These are phyloP conservation scores for Xylocampa areola DNA, from an alignment of 2,888 invertebrate genomes.

Conservation along the genomic window DNA sequence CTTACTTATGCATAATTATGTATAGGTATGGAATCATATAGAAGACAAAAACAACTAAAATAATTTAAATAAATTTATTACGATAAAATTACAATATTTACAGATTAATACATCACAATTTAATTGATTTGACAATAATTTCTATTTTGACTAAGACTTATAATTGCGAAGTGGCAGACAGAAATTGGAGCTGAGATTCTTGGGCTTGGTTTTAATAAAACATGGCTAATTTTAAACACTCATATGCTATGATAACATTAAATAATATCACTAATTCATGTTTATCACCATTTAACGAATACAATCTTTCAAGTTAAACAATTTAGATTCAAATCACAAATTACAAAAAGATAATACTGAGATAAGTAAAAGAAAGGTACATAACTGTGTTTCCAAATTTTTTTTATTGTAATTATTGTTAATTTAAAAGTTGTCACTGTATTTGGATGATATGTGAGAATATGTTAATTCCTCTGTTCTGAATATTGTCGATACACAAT, in stretches of 20 bases:
- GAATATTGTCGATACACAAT: too few relatives aligned
- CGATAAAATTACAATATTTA: conserved; percentile 33
- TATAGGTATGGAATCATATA: too few relatives aligned
- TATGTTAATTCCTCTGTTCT: too few relatives aligned
- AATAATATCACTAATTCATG: background rate
- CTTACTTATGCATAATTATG: too few relatives aligned
- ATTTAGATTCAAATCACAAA: background rate
- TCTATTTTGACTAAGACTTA: conserved; percentile 20
- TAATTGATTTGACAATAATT: conserved; percentile 20
- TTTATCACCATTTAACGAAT: background rate
- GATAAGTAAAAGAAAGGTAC: too few relatives aligned
- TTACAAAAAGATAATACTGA: background rate
- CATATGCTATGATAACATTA: background rate
- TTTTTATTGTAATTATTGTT: too few relatives aligned
- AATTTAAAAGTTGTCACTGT: too few relatives aligned
- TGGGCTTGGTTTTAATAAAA: too few relatives aligned
- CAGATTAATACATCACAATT: conserved; percentile 34
- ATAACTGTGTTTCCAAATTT: too few relatives aligned
- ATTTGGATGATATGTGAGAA: too few relatives aligned
- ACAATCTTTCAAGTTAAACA: background rate
- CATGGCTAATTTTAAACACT: background rate
- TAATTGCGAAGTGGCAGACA: background rate
- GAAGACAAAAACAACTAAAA: conserved; percentile 4
- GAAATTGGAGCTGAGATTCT: background rate
- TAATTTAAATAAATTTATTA: conserved; percentile 31